Evolutionary conservation across 2,113 vertebrate genomes (phyloP).

Genomic region (Sceloporus undulatus): DNA sequence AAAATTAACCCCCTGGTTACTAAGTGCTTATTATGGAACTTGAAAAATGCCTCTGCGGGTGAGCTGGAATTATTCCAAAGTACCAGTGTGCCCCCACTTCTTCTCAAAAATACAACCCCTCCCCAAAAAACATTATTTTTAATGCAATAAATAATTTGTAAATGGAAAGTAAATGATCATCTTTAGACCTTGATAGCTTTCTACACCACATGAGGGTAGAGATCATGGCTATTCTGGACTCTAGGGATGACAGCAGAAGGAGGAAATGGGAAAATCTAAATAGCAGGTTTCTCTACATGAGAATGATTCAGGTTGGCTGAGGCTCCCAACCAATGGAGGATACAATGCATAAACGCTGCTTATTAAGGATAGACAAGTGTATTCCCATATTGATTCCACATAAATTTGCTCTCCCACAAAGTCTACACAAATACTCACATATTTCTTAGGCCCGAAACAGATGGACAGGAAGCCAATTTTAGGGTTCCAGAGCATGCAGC

Average conservation of each 20-base stretch:
- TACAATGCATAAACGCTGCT: not conserved
- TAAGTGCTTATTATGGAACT: conserved; percentile 79
- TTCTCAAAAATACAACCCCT: conserved; percentile 22
- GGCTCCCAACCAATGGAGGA: not conserved
- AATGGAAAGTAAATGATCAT: conserved; percentile 71
- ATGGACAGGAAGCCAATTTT: too few relatives aligned
- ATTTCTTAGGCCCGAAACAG: too few relatives aligned
- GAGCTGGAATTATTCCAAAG: conserved; percentile 75
- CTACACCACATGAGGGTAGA: conserved; percentile 6
- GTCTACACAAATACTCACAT: too few relatives aligned
- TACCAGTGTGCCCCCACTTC: conserved; percentile 60
- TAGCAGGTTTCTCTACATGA: not conserved
- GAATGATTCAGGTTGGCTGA: not conserved
- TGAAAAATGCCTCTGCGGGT: conserved; percentile 73
- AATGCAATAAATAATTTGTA: conserved; percentile 75
- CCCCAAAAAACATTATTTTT: conserved; percentile 68
- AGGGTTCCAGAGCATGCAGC: too few relatives aligned
- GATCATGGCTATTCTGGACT: not conserved
- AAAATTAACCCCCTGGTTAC: conserved; percentile 75
- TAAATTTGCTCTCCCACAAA: too few relatives aligned
- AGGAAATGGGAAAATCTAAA: not conserved
- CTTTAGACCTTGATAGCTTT: conserved; percentile 58
- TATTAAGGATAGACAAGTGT: too few relatives aligned
- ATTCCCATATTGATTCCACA: too few relatives aligned
- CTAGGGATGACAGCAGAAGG: not conserved